Base-by-base conservation (phyloP, 1,140 invertebrate species). In the Pogonomyrmex californicus region DNA sequence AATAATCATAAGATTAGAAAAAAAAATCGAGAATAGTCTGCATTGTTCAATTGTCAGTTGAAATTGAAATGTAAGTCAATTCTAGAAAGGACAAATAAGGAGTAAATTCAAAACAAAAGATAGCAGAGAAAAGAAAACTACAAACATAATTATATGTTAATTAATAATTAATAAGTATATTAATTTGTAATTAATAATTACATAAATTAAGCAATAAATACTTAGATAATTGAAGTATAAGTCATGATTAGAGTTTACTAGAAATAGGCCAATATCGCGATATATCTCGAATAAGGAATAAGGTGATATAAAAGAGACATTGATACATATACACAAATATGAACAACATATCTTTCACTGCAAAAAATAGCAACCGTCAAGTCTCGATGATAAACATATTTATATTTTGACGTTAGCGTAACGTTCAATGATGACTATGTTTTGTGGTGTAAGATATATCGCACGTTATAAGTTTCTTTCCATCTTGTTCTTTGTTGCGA, bases 131-230 rank as follows among this genome's bases (percentile, higher is more conserved):
- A 62, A 36, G 10, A 9, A 38, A 30, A 4, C 3, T 17, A 47
- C 47, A 30, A 23, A 47, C 30, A 47, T 68, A 47, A 14, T 68
- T 47, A 38, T 23, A 51, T 2, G 14, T 54, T n/a, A 54, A 47
- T 41, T 44, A 66, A 5, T 47, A 47, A 36, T 62, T 68, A 47
- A 68, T 68, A 68, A 30, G 47, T 44, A 23, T 44, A 36, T 62
- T 4, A 62, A 30, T 60, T 30, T 30, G 14, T 23, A 65, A 6
- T 1, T n/a, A 41, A 23, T 23, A 14, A 23, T 36, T 36, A 36
- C 1, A 14, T 36, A 62, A 14, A 14, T 62, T 1, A 47, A 68
- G 30, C 9, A 47, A 47, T 30, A 49, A 63, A 68, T 1, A 10
- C 1, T 63, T 4, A 38, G 38, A 63, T 70, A 70, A 14, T 49